Evolutionary conservation across 2,888 invertebrate species (phyloP).

Genomic region (Dynastes maya): DNA sequence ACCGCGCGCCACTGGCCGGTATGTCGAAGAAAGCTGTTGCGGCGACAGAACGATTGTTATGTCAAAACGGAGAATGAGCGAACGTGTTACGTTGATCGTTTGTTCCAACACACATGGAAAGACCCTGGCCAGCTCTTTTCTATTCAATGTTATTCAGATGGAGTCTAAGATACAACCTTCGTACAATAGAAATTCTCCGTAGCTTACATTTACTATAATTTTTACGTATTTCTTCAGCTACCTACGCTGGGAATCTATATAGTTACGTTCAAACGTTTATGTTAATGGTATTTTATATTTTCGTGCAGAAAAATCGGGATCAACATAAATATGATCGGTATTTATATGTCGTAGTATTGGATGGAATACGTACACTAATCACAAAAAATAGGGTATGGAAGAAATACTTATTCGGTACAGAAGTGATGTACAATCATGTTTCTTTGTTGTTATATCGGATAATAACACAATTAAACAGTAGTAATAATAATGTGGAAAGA

Average conservation of each 20-base stretch:
- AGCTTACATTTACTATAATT: conserved; percentile 24
- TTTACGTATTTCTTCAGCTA: conserved; percentile 27
- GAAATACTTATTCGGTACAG: too few relatives aligned
- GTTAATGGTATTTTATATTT: background rate
- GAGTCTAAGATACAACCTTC: conserved; percentile 42
- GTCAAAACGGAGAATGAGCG: conserved; percentile 33
- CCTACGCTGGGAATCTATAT: conserved; percentile 14
- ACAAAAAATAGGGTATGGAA: too few relatives aligned
- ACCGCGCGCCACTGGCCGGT: background rate
- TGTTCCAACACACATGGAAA: conserved; percentile 11
- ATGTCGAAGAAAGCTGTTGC: background rate
- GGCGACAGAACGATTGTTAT: conserved; percentile 38
- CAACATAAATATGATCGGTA: too few relatives aligned
- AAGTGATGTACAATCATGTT: too few relatives aligned
- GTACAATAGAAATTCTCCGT: conserved; percentile 49
- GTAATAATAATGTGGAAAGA: too few relatives aligned
- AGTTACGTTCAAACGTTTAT: conserved; percentile 7
- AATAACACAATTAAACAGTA: too few relatives aligned
- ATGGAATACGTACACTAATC: too few relatives aligned
- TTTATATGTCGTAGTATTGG: too few relatives aligned
- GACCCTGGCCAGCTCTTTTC: background rate
- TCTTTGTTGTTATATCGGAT: too few relatives aligned
- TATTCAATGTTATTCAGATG: conserved; percentile 46
- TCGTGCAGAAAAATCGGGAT: background rate
- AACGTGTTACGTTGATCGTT: conserved; percentile 29